Base-by-base conservation (phyloP, 2,888 invertebrate genomes). In the Carpatolechia fugitivella region DNA sequence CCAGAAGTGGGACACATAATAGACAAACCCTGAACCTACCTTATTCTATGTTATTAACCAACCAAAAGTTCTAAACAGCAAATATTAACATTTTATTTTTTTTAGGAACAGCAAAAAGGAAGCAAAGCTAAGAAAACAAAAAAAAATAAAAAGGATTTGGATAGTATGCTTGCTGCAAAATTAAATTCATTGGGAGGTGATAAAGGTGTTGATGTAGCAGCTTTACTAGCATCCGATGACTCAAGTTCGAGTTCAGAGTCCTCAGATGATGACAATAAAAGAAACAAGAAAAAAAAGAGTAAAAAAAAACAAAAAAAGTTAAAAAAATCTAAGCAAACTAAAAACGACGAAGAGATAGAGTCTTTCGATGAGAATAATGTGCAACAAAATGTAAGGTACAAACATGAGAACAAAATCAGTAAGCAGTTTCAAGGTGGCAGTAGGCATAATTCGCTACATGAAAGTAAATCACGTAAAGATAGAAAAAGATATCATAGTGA, bases 161-260 rank as follows among this genome's bases (percentile, higher is more conserved):
- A 95, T 76, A 91, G 92, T 60, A 90, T 94, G 65, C 83, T 96
- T 53, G 93, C 94, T 63, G 92, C 92, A 60, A 95, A 94, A 73
- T 92, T 94, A 57, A 94, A 92, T 72, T 92, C 94, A 60, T 80
- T 95, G 72, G 91, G 91, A 59, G 91, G 80, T 40, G 73, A 80
- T 24, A 83, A 83, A 57, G 69, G 72, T 47, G 64, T 88, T 41
- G 74, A 87, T 64, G 62, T 90, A 56, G 81, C 78, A 46, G 76
- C 80, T 55, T 72, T 90, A 56, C 69, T 90, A 1, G 81, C 79
- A 31, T 82, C 83, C 46, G 82, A 80, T 59, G 81, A 80, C 55
- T 80, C 80, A 3, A 78, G 76, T 13, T 74, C 78, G 7, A 76
- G 78, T 51, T 76, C 77, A 36, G 60, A 56, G 36, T 80, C 79